These are phyloP conservation scores for Lathronympha strigana DNA, from an alignment of 2,888 invertebrate species.

Conservation along the genomic window DNA sequence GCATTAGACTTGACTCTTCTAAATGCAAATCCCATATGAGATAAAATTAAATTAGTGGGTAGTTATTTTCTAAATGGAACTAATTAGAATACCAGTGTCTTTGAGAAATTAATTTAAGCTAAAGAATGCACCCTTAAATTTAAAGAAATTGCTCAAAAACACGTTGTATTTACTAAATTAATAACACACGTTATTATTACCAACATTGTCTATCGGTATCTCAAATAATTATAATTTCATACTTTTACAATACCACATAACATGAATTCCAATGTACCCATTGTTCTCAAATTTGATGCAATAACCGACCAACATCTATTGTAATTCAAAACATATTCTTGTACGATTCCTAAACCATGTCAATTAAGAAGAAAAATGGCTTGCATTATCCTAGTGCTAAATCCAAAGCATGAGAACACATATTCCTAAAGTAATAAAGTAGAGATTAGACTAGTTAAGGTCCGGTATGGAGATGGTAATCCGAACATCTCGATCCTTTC, in stretches of 20 bases:
- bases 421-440: slow-evolving; percentile 25
- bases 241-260: slow-evolving; percentile 3
- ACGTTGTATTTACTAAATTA: no score
- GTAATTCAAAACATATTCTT: slow-evolving; percentile 14
- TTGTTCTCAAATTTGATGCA: slow-evolving; percentile 21
- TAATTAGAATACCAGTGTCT: no score
- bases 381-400: slow-evolving; percentile 14
- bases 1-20: no score
- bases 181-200: no score
- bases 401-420: slow-evolving; percentile 25
- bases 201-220: neutral
- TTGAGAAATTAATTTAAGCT: no score
- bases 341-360: slow-evolving; percentile 30
- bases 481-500: slow-evolving; percentile 37
- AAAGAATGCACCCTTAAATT: no score
- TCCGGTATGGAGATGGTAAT: slow-evolving; percentile 30
- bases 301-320: slow-evolving; percentile 13
- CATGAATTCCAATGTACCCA: slow-evolving; percentile 5
- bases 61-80: no score
- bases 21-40: no score
- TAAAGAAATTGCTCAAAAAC: no score
- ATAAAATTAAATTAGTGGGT: no score
- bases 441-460: slow-evolving; percentile 4
- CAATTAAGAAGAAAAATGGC: slow-evolving; percentile 44
- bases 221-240: neutral